Evolutionary conservation across 2,888 invertebrate species (phyloP), one percentile per base, ranked within the genome.

Genomic region (Leptinotarsa haldemani): DNA sequence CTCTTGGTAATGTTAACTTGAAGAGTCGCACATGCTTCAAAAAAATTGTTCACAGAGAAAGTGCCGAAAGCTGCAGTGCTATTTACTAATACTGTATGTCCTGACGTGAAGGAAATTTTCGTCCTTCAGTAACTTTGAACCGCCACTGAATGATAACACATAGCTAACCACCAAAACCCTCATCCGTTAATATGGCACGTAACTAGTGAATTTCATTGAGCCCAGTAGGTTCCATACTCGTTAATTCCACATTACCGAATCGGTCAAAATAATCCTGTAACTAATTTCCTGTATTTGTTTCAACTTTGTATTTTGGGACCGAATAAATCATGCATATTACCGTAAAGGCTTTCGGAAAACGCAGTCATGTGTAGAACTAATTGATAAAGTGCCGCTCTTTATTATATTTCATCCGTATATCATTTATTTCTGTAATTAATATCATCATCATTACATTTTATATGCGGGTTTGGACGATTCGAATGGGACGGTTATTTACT

Each of bases 261-360:
- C 9, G 25, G 15, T 22, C 7, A 61, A 61, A 18, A 9, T 18
- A 30, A 12, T 30, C n/a, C 25, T 15, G 30, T 30, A 9, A 61
- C 40, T n/a, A n/a, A 61, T 61, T 61, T 40, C 15, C 61, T 61
- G n/a, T 61, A 30, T 40, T 61, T 61, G 25, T 61, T 16, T 25
- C 30, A 30, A n/a, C 30, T 18, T 61, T 61, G 16, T 4, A 61
- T n/a, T n/a, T 61, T 61, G 16, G 61, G 61, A 18, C 9, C 25
- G 61, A n/a, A 61, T 40, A 61, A 61, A 61, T 61, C 61, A 61
- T 61, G 40, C 61, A 61, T 16, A 61, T 56, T 22, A 61, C 40
- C 61, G 61, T 40, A 61, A 61, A 61, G 40, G 61, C 61, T 61
- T 61, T 61, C 30, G 61, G 61, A 61, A 61, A 30, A 61, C 61